Base-by-base conservation (phyloP, 2,888 invertebrate species). In the Agrochola circellaris region DNA sequence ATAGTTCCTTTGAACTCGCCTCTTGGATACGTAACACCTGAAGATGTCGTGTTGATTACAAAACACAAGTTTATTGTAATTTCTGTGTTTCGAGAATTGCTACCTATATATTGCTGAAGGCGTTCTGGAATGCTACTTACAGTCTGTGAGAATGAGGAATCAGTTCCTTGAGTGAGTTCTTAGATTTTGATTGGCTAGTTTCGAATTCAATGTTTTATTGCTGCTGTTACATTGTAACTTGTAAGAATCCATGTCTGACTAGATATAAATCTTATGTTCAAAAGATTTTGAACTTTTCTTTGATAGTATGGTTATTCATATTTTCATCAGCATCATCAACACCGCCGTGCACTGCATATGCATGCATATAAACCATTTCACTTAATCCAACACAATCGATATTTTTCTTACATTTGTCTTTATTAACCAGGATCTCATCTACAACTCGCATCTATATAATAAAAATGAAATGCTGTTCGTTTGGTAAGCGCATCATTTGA, bases 31-130 rank as follows among this genome's bases (percentile, higher is more conserved):
- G 13, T 72, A 85, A 81, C 62, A 61, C 45, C 61, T 67, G 45
- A 70, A 67, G 48, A 66, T 26, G 56, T 48, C 15, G 82, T 38
- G 30, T 66, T 20, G 82, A 62, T 64, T 83, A 85, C 82, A 76
- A 82, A 83, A 85, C 72, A 76, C 48, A 8, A 48, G 23, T 75
- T 83, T 85, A 83, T 85, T 85, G 26, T 76, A 85, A 83, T 85
- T 45, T 38, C 23, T 75, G n/a, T 23, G 69, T 83, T 85, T 75
- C 34, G 9, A 75, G 86, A 85, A 83, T 20, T 75, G 26, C 3
- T 68, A n/a, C n/a, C n/a, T n/a, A 26, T 51, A 23, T 74, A 66
- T 51, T 45, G 68, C 34, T 58, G 34, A 58, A 69, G n/a, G 51
- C 26, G 30, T 42, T 71, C 17, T 64, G 51, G 45, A 60, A 72